Conservation (phyloP, 2,888 invertebrate species). For the Arctia plantaginis region DNA sequence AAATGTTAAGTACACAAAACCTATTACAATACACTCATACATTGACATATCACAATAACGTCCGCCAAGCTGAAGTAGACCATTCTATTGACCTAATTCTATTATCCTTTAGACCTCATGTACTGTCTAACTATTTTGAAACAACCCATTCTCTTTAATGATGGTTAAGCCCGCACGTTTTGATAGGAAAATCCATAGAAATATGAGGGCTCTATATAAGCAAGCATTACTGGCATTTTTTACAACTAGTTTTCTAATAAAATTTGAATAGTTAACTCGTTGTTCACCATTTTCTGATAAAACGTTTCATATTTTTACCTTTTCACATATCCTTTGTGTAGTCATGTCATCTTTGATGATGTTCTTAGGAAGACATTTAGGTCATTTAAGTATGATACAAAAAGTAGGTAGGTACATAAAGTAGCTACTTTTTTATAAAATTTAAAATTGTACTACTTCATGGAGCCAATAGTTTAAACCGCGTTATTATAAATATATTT, state of each 20-base stretch:
- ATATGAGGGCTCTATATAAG: not conserved
- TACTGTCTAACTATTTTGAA: not conserved
- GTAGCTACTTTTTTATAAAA: too few relatives aligned
- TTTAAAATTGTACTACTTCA: too few relatives aligned
- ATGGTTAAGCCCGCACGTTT: not conserved
- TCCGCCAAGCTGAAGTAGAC: not conserved
- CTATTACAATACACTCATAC: not conserved
- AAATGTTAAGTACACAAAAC: not conserved
- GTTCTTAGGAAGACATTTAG: too few relatives aligned
- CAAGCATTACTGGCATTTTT: not conserved
- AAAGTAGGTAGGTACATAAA: too few relatives aligned
- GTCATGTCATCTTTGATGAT: too few relatives aligned
- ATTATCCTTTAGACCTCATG: not conserved
- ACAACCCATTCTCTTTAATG: not conserved
- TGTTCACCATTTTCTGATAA: not conserved
- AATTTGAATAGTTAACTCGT: not conserved
- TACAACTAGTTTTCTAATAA: not conserved
- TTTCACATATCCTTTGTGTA: too few relatives aligned
- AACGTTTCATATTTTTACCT: not conserved
- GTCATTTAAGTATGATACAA: not conserved
- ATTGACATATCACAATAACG: not conserved
- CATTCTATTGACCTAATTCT: not conserved
- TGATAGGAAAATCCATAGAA: not conserved
- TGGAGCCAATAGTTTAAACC: too few relatives aligned
- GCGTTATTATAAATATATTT: not conserved